These are phyloP conservation scores for Cladopsammia gracilis DNA, from an alignment of 64 coral and sea anemone species.

Conservation along the genomic window DNA sequence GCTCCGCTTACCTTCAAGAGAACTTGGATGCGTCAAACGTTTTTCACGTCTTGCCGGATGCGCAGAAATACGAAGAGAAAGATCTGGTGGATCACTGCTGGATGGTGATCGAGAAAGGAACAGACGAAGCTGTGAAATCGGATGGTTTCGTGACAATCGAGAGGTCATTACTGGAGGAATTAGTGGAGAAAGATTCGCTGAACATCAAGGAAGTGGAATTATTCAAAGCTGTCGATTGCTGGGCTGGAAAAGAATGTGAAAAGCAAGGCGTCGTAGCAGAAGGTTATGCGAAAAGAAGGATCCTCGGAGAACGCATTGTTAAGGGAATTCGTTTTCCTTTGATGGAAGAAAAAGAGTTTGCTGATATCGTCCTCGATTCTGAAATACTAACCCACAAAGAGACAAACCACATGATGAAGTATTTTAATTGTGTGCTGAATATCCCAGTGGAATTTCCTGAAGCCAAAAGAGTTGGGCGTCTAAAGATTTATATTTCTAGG, in stretches of 20 bases:
- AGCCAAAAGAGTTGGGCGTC: not conserved
- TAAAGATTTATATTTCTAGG: not conserved
- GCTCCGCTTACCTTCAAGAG: slow-evolving; percentile 11
- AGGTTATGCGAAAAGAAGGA: not conserved
- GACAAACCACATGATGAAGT: not conserved
- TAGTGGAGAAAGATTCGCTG: slow-evolving; percentile 7
- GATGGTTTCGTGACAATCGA: slow-evolving; percentile 2
- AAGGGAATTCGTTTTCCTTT: slow-evolving; percentile 11
- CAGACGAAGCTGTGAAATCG: slow-evolving; percentile 8
- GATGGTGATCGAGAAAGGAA: not conserved
- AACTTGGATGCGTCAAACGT: slow-evolving; percentile 21
- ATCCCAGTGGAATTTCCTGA: not conserved
- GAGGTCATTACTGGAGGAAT: not conserved
- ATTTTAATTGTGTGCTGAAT: not conserved
- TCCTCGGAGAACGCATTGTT: slow-evolving; percentile 10
- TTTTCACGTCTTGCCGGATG: slow-evolving; percentile 22
- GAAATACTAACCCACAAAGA: not conserved
- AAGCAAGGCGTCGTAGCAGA: not conserved
- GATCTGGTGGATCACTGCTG: slow-evolving; percentile 16
- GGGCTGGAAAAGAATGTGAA: slow-evolving; percentile 21
- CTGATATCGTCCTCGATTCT: not conserved
- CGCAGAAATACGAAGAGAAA: not conserved
- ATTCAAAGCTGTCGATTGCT: slow-evolving; percentile 50
- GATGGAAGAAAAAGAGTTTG: slow-evolving; percentile 16
- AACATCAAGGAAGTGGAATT: slow-evolving; percentile 12